These are phyloP conservation scores for Aptenodytes forsteri DNA, from an alignment of 2,113 vertebrate genomes.

Conservation along the genomic window DNA sequence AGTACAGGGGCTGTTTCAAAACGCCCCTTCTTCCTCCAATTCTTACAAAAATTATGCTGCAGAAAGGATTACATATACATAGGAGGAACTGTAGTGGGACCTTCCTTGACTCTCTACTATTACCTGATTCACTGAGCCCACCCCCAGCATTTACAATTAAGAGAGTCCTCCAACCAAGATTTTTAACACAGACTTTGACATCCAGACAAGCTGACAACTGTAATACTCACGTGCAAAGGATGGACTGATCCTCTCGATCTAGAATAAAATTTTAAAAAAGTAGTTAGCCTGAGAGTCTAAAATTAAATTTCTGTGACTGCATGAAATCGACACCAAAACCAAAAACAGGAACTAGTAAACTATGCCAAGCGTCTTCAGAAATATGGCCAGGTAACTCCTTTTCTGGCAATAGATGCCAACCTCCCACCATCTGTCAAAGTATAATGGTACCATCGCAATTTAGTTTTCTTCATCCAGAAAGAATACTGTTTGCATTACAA, in stretches of 20 bases:
- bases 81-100: background rate
- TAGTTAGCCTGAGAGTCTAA: background rate
- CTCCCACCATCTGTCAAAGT: background rate
- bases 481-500: background rate
- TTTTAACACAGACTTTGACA: background rate
- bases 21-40: background rate
- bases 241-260: slow-evolving; percentile 99
- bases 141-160: background rate
- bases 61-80: background rate
- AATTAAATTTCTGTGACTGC: background rate
- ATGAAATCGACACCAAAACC: background rate
- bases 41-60: background rate
- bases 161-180: background rate
- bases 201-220: background rate
- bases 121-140: background rate
- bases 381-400: background rate
- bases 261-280: slow-evolving; percentile 15
- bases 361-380: background rate
- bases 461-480: background rate
- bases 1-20: background rate
- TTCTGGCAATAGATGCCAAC: background rate
- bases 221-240: slow-evolving; percentile 97
- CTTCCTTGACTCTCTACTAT: background rate
- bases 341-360: background rate
- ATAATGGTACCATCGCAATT: background rate